These are phyloP conservation scores for Drosophila murphyi DNA, from an alignment of 1,140 invertebrate species.

Conservation along the genomic window DNA sequence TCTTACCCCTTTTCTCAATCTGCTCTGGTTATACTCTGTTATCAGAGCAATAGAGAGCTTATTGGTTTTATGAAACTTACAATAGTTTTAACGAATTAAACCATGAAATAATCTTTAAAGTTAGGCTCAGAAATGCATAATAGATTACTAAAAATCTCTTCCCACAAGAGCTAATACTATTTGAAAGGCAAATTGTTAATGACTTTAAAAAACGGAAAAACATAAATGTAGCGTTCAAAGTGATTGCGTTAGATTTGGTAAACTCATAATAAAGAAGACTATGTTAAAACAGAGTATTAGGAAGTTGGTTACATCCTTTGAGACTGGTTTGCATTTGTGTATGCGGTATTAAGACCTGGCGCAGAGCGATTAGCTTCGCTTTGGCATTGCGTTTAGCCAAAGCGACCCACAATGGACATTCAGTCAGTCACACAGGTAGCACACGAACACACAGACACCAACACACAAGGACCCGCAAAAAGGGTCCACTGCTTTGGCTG, in stretches of 20 bases:
- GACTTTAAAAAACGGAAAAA: too few species aligned
- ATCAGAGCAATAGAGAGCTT: not conserved
- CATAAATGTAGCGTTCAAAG: too few species aligned
- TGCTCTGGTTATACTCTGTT: not conserved
- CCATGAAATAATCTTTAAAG: too few species aligned
- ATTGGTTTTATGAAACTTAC: slow-evolving; percentile 23
- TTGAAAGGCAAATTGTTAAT: too few species aligned
- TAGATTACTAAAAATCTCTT: too few species aligned
- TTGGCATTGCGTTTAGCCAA: slow-evolving; percentile 71
- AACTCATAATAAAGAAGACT: too few species aligned
- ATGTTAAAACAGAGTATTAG: not conserved
- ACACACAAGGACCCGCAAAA: slow-evolving; percentile 16
- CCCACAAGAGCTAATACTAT: too few species aligned
- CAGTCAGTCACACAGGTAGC: slow-evolving; percentile 61
- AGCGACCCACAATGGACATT: slow-evolving; percentile 64
- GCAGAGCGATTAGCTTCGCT: slow-evolving; percentile 79
- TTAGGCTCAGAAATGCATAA: too few species aligned
- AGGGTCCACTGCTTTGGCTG: slow-evolving; percentile 44
- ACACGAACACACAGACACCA: slow-evolving; percentile 9
- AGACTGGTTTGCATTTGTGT: slow-evolving; percentile 63
- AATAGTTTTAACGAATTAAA: too few species aligned
- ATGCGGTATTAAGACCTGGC: slow-evolving; percentile 53
- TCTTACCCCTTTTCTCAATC: not conserved
- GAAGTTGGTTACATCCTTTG: not conserved
- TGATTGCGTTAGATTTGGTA: too few species aligned